A percentile compares a stretch with the other conserved stretches of the same genome.
These are phyloP conservation scores for Artibeus jamaicensis DNA, from an alignment of 2,797 vertebrate genomes.

Conservation along the genomic window DNA sequence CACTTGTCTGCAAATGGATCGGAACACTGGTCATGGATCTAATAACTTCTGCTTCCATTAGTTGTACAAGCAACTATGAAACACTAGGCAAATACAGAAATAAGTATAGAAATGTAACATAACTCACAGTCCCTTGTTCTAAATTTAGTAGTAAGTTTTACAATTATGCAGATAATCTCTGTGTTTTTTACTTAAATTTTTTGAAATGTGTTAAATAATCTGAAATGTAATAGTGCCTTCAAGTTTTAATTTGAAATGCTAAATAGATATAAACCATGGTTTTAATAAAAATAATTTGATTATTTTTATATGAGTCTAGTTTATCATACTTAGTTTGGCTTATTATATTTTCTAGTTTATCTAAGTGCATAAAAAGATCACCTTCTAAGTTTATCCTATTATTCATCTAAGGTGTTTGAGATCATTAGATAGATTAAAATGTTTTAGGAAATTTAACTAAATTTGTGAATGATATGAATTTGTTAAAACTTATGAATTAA, in stretches of 20 bases:
- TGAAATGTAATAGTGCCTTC: slow-evolving; percentile 12
- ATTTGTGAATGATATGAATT: slow-evolving; percentile 32
- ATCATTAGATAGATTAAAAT: slow-evolving; percentile 30
- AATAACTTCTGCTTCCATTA: not conserved
- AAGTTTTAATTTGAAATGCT: slow-evolving; percentile 40
- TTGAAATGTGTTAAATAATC: slow-evolving; percentile 22
- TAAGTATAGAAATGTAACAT: not conserved
- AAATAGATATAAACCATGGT: not conserved
- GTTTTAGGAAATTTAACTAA: slow-evolving; percentile 16
- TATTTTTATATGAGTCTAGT: not conserved
- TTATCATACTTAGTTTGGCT: not conserved
- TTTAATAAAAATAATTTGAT: slow-evolving; percentile 37
- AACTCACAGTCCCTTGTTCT: not conserved
- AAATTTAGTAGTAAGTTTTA: slow-evolving; percentile 3
- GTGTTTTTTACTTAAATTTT: not conserved
- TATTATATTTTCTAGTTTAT: slow-evolving; percentile 20
- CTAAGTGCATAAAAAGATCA: not conserved
- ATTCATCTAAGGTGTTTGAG: not conserved
- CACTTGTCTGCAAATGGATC: not conserved
- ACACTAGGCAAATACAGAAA: not conserved
- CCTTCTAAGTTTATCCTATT: not conserved
- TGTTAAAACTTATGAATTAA: slow-evolving; percentile 4
- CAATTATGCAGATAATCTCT: not conserved
- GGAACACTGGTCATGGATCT: not conserved
- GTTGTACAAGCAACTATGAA: not conserved